These are phyloP conservation scores for zebrafish (Danio rerio) DNA, from an alignment of 2,113 vertebrate species.

Conservation along the genomic window DNA sequence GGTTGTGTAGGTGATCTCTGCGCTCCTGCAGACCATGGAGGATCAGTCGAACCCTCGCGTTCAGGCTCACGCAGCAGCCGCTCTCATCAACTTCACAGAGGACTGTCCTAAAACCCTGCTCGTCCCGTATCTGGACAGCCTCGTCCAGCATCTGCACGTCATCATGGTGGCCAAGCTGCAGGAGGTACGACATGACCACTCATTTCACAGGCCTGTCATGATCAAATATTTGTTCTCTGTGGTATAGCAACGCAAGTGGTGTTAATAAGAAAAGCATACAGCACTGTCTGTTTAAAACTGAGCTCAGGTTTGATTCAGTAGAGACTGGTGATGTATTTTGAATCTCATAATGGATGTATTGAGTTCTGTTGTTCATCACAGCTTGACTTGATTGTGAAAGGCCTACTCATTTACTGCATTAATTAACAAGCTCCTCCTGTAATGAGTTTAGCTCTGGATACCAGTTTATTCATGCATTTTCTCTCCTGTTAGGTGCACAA, in stretches of 20 bases:
- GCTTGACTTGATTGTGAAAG: too few relatives aligned
- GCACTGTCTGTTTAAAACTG: too few relatives aligned
- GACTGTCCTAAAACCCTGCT: slow-evolving; percentile 96
- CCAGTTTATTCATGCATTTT: background rate
- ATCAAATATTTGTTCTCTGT: background rate
- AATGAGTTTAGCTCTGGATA: background rate
- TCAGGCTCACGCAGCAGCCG: slow-evolving; percentile 95
- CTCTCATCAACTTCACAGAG: slow-evolving; percentile 98
- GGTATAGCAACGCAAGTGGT: too few relatives aligned
- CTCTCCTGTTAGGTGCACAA: slow-evolving; percentile 28
- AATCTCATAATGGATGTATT: too few relatives aligned
- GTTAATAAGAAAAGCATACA: too few relatives aligned
- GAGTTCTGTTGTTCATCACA: too few relatives aligned
- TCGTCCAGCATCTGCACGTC: slow-evolving; percentile 95
- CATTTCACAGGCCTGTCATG: background rate
- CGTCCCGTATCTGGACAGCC: slow-evolving; percentile 90
- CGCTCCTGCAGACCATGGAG: slow-evolving; percentile 95
- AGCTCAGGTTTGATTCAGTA: too few relatives aligned
- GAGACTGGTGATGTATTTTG: too few relatives aligned
- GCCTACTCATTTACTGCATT: background rate
- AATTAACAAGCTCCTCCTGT: background rate
- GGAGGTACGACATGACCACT: slow-evolving; percentile 76
- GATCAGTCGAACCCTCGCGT: slow-evolving; percentile 96
- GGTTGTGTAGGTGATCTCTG: slow-evolving; percentile 86
- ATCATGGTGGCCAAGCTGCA: slow-evolving; percentile 97